These are phyloP conservation scores for Zhengitettix transpicula DNA, from an alignment of 2,888 invertebrate species.

Conservation along the genomic window DNA sequence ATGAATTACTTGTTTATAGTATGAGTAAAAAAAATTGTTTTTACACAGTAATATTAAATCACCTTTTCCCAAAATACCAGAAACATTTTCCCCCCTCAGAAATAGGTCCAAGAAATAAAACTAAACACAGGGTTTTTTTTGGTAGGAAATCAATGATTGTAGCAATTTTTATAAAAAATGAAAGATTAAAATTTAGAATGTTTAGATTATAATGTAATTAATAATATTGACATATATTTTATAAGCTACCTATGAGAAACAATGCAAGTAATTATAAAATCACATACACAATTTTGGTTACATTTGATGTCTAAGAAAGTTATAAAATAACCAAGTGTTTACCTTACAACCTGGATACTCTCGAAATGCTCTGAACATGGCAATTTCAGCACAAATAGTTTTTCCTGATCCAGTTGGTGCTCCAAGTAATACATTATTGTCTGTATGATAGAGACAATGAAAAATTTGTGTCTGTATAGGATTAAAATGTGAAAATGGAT, in stretches of 20 bases:
- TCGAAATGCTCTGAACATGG: slow-evolving; percentile 83
- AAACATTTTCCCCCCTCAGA: no score
- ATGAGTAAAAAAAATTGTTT: background rate
- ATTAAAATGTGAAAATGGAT: slow-evolving; percentile 89
- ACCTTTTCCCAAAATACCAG: no score
- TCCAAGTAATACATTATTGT: slow-evolving; percentile 81
- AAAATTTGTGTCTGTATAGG: slow-evolving; percentile 98
- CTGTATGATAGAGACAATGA: slow-evolving; percentile 87
- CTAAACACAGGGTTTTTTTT: no score
- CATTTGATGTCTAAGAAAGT: background rate
- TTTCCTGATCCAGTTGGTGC: slow-evolving; percentile 97
- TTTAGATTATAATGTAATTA: no score
- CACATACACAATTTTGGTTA: background rate
- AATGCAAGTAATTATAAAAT: background rate
- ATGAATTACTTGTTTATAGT: slow-evolving; percentile 3
- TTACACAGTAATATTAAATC: no score
- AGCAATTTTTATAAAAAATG: no score
- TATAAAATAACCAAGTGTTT: slow-evolving; percentile 7
- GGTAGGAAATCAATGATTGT: no score
- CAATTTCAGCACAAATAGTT: slow-evolving; percentile 94
- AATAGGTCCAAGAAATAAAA: no score
- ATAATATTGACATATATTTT: background rate
- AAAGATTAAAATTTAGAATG: no score
- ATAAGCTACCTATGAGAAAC: background rate
- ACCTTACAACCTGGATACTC: slow-evolving; percentile 64